These are phyloP conservation scores for Cherax destructor DNA, from an alignment of 1,140 invertebrate species.

Conservation along the genomic window DNA sequence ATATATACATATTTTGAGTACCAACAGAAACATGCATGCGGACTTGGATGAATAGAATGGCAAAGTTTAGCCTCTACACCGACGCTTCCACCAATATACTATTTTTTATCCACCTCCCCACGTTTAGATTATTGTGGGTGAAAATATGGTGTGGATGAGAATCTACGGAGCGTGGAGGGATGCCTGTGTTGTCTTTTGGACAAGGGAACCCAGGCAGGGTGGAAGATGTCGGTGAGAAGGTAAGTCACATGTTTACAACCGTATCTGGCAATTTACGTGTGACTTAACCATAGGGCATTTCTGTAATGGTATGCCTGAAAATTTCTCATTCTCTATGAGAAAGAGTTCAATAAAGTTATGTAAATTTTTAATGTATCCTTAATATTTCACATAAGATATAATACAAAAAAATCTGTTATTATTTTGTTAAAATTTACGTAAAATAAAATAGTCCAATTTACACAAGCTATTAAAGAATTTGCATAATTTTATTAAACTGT, in stretches of 20 bases:
- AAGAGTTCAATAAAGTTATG: too few relatives aligned
- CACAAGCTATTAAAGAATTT: too few relatives aligned
- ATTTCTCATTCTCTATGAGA: too few relatives aligned
- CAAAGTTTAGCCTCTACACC: neutral
- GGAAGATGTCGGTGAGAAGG: slow-evolving; percentile 3
- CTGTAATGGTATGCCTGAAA: too few relatives aligned
- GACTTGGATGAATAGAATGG: neutral
- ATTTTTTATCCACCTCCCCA: neutral
- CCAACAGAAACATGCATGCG: slow-evolving; percentile 14
- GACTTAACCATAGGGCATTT: neutral
- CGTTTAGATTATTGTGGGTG: slow-evolving; percentile 1
- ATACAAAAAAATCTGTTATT: too few relatives aligned
- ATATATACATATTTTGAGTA: neutral
- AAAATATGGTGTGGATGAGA: slow-evolving; percentile 20
- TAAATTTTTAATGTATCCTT: too few relatives aligned
- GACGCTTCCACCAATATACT: neutral
- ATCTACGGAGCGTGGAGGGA: slow-evolving; percentile 7
- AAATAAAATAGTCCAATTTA: too few relatives aligned
- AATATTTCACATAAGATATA: too few relatives aligned
- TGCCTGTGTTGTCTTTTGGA: slow-evolving; percentile 20
- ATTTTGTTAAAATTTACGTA: too few relatives aligned
- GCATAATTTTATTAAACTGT: too few relatives aligned
- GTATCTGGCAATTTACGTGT: neutral
- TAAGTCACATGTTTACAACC: neutral
- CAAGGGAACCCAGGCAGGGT: neutral